These are phyloP conservation scores for Chloebia gouldiae DNA, from an alignment of 2,113 vertebrate genomes.

Conservation along the genomic window DNA sequence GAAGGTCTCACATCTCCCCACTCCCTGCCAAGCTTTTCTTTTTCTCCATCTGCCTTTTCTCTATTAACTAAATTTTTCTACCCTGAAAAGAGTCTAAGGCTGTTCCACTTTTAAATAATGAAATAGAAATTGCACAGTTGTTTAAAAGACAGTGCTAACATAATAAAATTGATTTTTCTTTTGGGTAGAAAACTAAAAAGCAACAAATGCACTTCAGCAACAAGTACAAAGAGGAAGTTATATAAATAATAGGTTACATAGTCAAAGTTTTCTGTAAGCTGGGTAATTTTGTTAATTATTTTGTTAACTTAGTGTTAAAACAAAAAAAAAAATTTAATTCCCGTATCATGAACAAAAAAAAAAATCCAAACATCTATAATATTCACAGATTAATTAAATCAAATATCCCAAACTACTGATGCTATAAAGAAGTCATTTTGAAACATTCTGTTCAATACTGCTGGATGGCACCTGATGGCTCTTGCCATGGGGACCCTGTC, in stretches of 20 bases:
- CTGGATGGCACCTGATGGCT: neutral
- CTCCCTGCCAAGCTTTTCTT: slow-evolving; percentile 46
- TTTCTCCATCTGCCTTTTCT: slow-evolving; percentile 27
- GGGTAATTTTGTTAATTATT: neutral
- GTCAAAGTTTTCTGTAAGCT: neutral
- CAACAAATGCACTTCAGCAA: neutral
- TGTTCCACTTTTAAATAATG: slow-evolving; percentile 18
- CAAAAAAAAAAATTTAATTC: neutral
- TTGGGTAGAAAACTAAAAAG: neutral
- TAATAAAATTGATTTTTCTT: neutral
- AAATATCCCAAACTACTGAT: neutral
- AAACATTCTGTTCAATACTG: neutral
- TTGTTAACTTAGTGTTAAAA: neutral
- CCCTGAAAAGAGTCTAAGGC: neutral
- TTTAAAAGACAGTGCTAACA: neutral
- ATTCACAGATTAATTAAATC: neutral
- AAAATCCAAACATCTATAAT: neutral
- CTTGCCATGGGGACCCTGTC: neutral
- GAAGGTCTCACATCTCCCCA: slow-evolving; percentile 25
- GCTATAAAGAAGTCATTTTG: neutral
- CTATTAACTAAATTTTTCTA: neutral
- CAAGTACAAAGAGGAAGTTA: neutral
- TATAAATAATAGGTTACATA: neutral
- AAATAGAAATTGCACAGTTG: neutral
- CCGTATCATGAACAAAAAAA: neutral